These are phyloP conservation scores for Ceratoteleas bidentatus DNA, from an alignment of 1,140 invertebrate genomes.

Conservation along the genomic window DNA sequence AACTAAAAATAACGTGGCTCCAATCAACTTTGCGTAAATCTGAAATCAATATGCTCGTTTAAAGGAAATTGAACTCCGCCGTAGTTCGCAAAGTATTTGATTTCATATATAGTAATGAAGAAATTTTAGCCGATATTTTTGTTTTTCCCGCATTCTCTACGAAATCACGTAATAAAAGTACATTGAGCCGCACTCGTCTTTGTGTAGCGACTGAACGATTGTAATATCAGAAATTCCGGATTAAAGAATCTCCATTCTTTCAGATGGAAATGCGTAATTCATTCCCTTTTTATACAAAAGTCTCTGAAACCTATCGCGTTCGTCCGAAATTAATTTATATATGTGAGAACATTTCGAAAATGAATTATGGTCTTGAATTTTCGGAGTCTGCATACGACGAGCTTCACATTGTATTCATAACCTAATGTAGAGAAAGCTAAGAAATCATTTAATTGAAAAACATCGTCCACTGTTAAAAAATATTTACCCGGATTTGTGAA, in stretches of 20 bases:
- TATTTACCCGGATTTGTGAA: no score
- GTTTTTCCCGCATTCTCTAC: not conserved
- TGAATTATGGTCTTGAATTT: no score
- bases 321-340: not conserved
- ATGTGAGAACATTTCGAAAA: not conserved
- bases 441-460: no score
- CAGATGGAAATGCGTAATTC: not conserved
- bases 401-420: no score
- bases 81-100: constrained; percentile 27
- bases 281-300: not conserved
- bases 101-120: constrained; percentile 18
- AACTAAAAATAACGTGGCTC: constrained; percentile 55
- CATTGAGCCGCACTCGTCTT: not conserved
- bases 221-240: not conserved
- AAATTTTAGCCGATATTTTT: constrained; percentile 8
- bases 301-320: not conserved
- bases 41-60: constrained; percentile 60
- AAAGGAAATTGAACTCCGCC: constrained; percentile 42
- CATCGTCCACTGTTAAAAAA: no score
- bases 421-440: no score
- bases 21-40: constrained; percentile 56
- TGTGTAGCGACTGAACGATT: not conserved
- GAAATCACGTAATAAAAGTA: not conserved
- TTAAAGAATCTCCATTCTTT: not conserved
- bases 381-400: no score